Evolutionary conservation across 2,797 vertebrate species (phyloP), one percentile per base, ranked within the genome.

Genomic region (Cuniculus paca): DNA sequence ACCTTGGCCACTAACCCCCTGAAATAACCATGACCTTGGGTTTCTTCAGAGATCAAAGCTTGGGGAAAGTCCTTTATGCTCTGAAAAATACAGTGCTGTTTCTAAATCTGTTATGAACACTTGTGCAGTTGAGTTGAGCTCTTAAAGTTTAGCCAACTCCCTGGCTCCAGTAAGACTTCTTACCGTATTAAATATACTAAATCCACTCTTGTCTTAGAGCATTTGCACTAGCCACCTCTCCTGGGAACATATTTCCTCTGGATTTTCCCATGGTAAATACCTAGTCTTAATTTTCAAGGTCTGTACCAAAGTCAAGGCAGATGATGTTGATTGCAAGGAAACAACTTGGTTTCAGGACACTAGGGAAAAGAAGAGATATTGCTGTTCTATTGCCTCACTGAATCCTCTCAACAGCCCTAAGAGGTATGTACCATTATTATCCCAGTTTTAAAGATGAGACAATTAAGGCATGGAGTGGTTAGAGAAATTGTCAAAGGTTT

Each of bases 11-110:
- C 68, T 56, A 60, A 89, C 52, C 20, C 91, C 92, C 84, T 85
- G 8, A 95, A 82, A 74, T 80, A 89, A 88, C 88, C 36, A 48
- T n/a, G 39, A 19, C 54, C n/a, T 90, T 78, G n/a, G 14, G 19
- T 90, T 90, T 92, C 83, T 90, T 36, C 26, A 63, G 61, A 92
- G 28, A 82, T 65, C 34, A 87, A 82, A 92, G 34, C 19, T 88
- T 84, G 20, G 26, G 52, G 78, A 63, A 86, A 92, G 24, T 72
- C 58, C 80, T 77, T 80, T 54, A 61, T 50, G 45, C 48, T 92
- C n/a, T 94, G 42, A 68, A 85, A 91, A 88, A 17, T 61, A 84
- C 7, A 88, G 36, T 34, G 39, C 81, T 31, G 24, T 96, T 95
- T 94, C 88, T 68, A 70, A 24, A 42, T 74, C 54, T 36, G 26